Conservation (phyloP, 2,113 vertebrate species). For the Odocoileus hemionus region DNA sequence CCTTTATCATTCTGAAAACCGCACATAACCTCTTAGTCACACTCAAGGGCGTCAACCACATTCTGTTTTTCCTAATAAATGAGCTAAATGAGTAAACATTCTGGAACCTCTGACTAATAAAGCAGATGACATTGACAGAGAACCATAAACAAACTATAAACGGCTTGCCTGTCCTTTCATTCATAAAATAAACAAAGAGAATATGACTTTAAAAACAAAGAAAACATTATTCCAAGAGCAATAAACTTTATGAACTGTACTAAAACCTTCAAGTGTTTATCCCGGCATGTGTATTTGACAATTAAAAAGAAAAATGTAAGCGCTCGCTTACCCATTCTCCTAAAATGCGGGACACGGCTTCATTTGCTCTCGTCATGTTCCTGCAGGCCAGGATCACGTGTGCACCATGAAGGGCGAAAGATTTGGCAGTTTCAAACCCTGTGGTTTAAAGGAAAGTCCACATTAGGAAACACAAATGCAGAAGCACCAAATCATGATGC, state of each 20-base stretch:
- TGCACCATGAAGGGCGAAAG: constrained; percentile 95
- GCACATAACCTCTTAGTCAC: neutral
- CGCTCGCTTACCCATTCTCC: constrained; percentile 93
- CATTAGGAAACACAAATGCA: constrained; percentile 62
- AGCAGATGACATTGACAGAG: neutral
- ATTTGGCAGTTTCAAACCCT: constrained; percentile 97
- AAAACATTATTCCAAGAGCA: constrained; percentile 54
- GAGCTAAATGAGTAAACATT: constrained; percentile 38
- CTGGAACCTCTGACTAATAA: constrained; percentile 24
- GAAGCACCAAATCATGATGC: accelerated
- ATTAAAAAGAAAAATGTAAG: neutral
- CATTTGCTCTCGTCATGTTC: constrained; percentile 83
- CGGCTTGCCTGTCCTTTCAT: neutral
- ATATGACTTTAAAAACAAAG: constrained; percentile 12
- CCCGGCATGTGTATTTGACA: neutral
- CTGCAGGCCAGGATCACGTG: constrained; percentile 94
- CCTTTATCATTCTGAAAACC: neutral
- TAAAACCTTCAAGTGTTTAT: constrained; percentile 10
- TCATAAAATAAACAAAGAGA: constrained; percentile 33
- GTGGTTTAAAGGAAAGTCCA: constrained; percentile 64
- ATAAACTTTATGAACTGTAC: neutral
- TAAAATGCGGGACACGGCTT: constrained; percentile 86
- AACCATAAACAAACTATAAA: constrained; percentile 42
- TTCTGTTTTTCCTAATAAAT: constrained; percentile 49
- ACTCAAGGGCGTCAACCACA: neutral